phyloP scores from a whole-genome alignment of 2,797 vertebrate species.

The Siniperca obscura region DNA sequence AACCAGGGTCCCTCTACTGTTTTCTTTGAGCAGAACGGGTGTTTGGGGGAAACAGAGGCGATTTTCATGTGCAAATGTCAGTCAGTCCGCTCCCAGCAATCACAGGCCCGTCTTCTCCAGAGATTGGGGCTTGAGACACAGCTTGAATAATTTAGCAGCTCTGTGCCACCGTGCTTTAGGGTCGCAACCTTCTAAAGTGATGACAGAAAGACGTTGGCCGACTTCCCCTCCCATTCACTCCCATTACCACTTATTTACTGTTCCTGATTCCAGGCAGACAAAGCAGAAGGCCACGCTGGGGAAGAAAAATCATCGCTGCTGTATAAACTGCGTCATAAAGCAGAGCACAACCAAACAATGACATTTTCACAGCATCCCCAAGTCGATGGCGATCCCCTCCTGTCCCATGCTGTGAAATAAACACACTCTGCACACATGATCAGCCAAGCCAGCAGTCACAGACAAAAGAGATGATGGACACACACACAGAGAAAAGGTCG shows the following conservation, averaged over 20 bases:
- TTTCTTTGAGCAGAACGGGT: slow-evolving; percentile 82
- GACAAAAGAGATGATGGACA: slow-evolving; percentile 74
- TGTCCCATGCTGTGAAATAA: slow-evolving; percentile 62
- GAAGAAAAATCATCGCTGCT: slow-evolving; percentile 71
- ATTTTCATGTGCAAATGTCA: slow-evolving; percentile 93
- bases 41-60: slow-evolving; percentile 82
- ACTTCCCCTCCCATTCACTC: slow-evolving; percentile 84
- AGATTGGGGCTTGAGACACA: slow-evolving; percentile 83
- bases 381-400: slow-evolving; percentile 60
- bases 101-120: slow-evolving; percentile 84
- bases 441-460: slow-evolving; percentile 63
- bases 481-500: slow-evolving; percentile 69
- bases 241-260: slow-evolving; percentile 88
- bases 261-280: slow-evolving; percentile 81
- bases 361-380: slow-evolving; percentile 80
- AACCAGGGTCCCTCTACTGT: slow-evolving; percentile 76
- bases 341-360: slow-evolving; percentile 81
- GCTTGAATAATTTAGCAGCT: slow-evolving; percentile 90
- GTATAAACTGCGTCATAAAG: slow-evolving; percentile 83
- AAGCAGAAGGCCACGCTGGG: slow-evolving; percentile 75
- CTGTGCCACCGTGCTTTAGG: slow-evolving; percentile 84
- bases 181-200: slow-evolving; percentile 89
- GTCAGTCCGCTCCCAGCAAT: slow-evolving; percentile 88
- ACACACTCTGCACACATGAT: slow-evolving; percentile 62
- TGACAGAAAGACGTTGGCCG: slow-evolving; percentile 85